Evolutionary conservation across 2,888 invertebrate genomes (phyloP).

Genomic region (Geophilus truncorum): DNA sequence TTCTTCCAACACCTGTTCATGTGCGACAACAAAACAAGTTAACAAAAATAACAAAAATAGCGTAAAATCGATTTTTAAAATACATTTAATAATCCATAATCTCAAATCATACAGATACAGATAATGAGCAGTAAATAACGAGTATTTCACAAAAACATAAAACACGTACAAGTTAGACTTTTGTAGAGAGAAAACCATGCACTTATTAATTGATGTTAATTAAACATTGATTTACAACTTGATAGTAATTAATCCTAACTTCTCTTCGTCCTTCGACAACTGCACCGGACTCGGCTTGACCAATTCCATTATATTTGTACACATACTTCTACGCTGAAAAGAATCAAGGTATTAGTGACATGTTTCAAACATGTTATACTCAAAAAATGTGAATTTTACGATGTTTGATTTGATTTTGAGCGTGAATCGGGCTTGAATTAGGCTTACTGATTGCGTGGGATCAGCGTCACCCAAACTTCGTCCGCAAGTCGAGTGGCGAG

Average conservation of each 20-base stretch:
- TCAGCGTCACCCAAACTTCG: slow-evolving; percentile 31
- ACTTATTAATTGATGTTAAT: too few relatives aligned
- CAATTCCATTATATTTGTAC: not conserved
- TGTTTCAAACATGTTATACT: not conserved
- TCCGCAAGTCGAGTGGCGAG: slow-evolving; percentile 3
- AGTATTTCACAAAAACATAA: too few relatives aligned
- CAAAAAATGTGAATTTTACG: not conserved
- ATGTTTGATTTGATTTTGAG: too few relatives aligned
- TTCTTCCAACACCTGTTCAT: too few relatives aligned
- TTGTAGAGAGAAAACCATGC: too few relatives aligned
- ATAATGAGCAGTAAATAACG: too few relatives aligned
- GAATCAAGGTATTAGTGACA: not conserved
- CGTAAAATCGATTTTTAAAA: too few relatives aligned
- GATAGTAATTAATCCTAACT: not conserved
- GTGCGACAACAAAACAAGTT: too few relatives aligned
- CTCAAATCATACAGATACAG: too few relatives aligned
- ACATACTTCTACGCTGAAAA: slow-evolving; percentile 4
- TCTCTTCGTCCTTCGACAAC: not conserved
- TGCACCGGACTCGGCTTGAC: not conserved
- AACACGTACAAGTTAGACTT: too few relatives aligned
- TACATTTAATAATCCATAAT: too few relatives aligned
- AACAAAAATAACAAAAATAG: too few relatives aligned
- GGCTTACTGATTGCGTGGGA: slow-evolving; percentile 21
- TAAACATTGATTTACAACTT: not conserved
- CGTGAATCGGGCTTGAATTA: slow-evolving; percentile 7